Conservation (phyloP, 2,113 vertebrate genomes). For the Myanophis thanlyinensis region DNA sequence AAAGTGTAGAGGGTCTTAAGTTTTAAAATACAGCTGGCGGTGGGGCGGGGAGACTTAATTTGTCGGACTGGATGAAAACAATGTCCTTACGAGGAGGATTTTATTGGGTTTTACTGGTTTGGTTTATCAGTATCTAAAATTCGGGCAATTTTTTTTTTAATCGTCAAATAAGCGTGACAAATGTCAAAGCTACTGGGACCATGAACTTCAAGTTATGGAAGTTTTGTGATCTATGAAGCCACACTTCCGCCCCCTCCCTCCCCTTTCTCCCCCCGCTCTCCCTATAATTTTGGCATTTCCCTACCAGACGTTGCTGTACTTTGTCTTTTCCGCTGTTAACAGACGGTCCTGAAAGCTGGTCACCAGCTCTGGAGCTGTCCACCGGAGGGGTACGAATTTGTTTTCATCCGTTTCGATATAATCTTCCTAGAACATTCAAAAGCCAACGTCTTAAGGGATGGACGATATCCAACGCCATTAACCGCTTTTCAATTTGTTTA, state of each 20-base stretch:
- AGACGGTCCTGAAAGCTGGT: constrained; percentile 90
- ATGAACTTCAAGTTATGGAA: not conserved
- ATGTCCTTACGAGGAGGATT: not conserved
- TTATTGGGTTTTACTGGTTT: not conserved
- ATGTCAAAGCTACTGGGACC: not conserved
- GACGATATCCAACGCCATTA: not conserved
- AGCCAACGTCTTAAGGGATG: not conserved
- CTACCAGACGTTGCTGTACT: constrained; percentile 94
- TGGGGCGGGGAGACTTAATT: not conserved
- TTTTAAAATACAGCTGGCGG: not conserved
- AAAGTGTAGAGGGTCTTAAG: not conserved
- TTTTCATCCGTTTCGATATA: constrained; percentile 94
- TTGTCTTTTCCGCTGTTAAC: constrained; percentile 88
- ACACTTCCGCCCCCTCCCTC: not conserved
- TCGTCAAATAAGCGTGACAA: not conserved
- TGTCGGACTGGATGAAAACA: not conserved
- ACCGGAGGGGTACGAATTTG: constrained; percentile 86
- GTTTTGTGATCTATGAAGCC: not conserved
- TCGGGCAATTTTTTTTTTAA: not conserved
- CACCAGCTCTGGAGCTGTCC: constrained; percentile 93
- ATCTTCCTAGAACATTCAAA: constrained; percentile 81
- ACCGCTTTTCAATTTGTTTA: not conserved
- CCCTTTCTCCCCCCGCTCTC: accelerated
- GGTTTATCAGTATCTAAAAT: not conserved
- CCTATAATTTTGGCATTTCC: constrained; percentile 46